Base-by-base conservation (phyloP, 2,888 invertebrate species). In the Eupithecia inturbata region DNA sequence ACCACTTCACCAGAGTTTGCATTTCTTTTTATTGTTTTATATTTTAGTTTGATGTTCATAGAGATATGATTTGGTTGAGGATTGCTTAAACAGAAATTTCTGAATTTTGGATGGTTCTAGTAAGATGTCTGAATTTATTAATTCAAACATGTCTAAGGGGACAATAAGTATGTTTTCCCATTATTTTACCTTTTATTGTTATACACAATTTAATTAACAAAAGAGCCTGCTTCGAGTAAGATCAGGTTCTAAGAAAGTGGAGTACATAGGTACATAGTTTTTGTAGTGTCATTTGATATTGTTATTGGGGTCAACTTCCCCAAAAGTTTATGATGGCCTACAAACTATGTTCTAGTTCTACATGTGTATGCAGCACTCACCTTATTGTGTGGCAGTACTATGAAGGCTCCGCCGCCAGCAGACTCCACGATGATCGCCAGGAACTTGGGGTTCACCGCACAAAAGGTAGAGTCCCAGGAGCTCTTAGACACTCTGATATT, bases 381-480 rank as follows among this genome's bases (percentile, higher is more conserved):
- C 97, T 98, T 98, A 90, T 97, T 98, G 86, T 98, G 97, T 79
- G 98, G 98, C 85, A 99, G 95, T 79, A 99, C 98, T 91, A 99
- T 98, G 95, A 99, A 99, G 84, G 98, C 98, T 82, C 99, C 99
- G 82, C 99, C 99, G 76, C 99, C 99, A 73, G 98, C 99, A 71
- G 98, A 98, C 92, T 99, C 99, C 67, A 99, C 98, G 89, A 99
- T 99, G 87, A 99, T 98, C 81, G 99, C 99, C 89, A 99, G 95
- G 95, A 99, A 99, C 94, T 99, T 99, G 68, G 99, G 99, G 95
- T 99, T 99, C 85, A 99, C 99, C 82, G 99, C 98, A 95, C 99
- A 99, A 94, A 99, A 99, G 81, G 98, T 98, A 78, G 99, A 98
- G 92, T 99, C 99, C 98, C 99, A 99, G 71, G 99, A 99, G 89